phyloP scores from a whole-genome alignment of 2,797 vertebrate species.

The Pipistrellus nathusii region DNA sequence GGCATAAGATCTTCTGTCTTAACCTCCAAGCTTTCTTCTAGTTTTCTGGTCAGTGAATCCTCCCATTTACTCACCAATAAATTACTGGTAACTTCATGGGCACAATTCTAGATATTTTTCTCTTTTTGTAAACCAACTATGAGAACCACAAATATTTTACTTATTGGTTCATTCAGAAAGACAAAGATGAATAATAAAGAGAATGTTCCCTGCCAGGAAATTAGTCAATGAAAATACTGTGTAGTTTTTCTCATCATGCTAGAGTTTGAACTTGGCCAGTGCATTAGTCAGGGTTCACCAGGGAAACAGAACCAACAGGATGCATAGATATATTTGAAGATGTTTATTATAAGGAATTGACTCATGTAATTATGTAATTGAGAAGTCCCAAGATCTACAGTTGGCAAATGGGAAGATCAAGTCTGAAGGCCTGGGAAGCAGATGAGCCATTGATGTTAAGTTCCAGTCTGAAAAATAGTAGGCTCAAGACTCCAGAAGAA shows the following conservation, averaged over 20 bases:
- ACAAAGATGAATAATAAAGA: neutral
- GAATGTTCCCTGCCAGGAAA: neutral
- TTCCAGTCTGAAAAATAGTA: neutral
- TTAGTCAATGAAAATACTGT: neutral
- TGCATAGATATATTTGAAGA: neutral
- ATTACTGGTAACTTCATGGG: neutral
- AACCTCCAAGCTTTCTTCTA: neutral
- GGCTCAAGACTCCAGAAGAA: neutral
- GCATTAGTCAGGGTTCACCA: neutral
- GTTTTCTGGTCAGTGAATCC: neutral
- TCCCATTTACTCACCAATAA: neutral
- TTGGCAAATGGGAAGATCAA: neutral
- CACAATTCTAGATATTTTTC: neutral
- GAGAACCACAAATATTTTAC: neutral
- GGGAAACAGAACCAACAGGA: neutral
- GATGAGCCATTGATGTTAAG: neutral
- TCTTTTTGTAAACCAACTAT: neutral
- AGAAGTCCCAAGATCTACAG: neutral
- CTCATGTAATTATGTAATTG: neutral
- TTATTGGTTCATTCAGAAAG: neutral
- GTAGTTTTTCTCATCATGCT: neutral
- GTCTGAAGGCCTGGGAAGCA: neutral
- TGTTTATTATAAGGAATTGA: neutral
- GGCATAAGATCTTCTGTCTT: neutral
- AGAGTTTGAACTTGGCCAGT: neutral